A percentile compares a stretch with the other conserved stretches of the same genome.
These are phyloP conservation scores for Mastacembelus armatus DNA, from an alignment of 2,797 vertebrate species.

Conservation along the genomic window DNA sequence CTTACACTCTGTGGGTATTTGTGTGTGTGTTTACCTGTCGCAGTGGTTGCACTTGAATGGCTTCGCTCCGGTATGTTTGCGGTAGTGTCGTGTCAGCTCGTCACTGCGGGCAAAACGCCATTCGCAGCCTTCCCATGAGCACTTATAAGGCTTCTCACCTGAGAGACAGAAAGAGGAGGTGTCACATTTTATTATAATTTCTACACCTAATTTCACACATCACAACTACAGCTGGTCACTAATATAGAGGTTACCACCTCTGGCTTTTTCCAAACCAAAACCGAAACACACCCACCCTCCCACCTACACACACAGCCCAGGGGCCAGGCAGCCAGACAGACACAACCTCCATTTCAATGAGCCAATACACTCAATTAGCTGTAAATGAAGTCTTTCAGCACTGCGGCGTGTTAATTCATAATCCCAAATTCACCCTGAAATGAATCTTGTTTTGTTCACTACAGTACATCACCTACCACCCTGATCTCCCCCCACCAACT, in stretches of 20 bases:
- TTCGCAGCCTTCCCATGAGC: constrained; percentile 96
- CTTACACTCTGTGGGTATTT: background rate
- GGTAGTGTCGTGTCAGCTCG: constrained; percentile 96
- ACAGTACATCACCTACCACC: constrained; percentile 43
- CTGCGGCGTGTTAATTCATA: constrained; percentile 79
- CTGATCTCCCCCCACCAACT: background rate
- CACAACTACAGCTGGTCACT: constrained; percentile 68
- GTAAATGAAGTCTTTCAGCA: constrained; percentile 81
- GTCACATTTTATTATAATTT: constrained; percentile 63
- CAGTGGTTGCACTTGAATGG: constrained; percentile 99
- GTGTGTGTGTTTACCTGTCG: constrained; percentile 87
- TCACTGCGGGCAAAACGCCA: constrained; percentile 97
- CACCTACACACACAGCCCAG: constrained; percentile 16
- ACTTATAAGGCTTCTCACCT: constrained; percentile 99
- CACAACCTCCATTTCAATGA: constrained; percentile 71
- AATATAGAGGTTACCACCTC: constrained; percentile 59
- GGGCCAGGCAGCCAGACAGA: constrained; percentile 52
- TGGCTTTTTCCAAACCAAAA: constrained; percentile 36
- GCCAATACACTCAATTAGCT: constrained; percentile 74
- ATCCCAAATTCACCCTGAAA: constrained; percentile 82
- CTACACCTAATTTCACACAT: constrained; percentile 64
- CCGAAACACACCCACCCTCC: constrained; percentile 20
- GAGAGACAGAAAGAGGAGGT: constrained; percentile 41
- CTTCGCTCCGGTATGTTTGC: constrained; percentile 97
- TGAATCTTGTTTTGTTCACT: constrained; percentile 73